Evolutionary conservation across 2,797 vertebrate species (phyloP).

Genomic region (Gallinago solitaria): DNA sequence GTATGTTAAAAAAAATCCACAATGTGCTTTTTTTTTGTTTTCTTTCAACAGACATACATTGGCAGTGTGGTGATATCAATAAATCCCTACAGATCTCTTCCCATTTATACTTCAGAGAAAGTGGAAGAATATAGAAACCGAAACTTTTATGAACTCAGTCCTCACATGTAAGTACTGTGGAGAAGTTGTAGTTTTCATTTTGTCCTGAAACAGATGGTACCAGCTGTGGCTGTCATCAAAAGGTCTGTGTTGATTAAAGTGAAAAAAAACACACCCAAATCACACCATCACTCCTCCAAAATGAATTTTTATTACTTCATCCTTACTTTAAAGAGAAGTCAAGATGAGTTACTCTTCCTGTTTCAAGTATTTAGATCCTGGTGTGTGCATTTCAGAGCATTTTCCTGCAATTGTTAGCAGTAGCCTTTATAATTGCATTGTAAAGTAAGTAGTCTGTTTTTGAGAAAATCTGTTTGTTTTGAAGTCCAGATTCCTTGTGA

Average conservation of each 20-base stretch:
- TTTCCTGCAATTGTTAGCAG: not conserved
- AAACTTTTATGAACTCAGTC: conserved; percentile 98
- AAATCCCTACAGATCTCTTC: conserved; percentile 92
- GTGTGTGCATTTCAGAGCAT: not conserved
- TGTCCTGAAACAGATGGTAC: conserved; percentile 49
- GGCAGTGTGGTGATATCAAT: conserved; percentile 98
- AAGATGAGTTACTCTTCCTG: not conserved
- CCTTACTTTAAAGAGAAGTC: conserved; percentile 10
- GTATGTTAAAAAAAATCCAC: not conserved
- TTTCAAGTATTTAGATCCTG: not conserved
- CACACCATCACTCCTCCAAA: not conserved
- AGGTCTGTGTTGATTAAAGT: not conserved
- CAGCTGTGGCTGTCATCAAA: conserved; percentile 68
- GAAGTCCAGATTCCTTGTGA: not conserved
- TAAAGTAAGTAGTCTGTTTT: conserved; percentile 13
- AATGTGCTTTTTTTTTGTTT: not conserved
- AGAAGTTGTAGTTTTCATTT: conserved; percentile 36
- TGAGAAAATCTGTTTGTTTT: not conserved
- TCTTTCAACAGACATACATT: conserved; percentile 90
- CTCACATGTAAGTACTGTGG: conserved; percentile 93
- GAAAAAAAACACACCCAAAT: not conserved
- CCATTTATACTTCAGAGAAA: conserved; percentile 96
- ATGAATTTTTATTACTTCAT: conserved; percentile 21
- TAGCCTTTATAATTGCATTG: conserved; percentile 3
- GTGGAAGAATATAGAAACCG: conserved; percentile 99